Conservation (phyloP, 2,797 vertebrate species). For the Clarias fuscus region DNA sequence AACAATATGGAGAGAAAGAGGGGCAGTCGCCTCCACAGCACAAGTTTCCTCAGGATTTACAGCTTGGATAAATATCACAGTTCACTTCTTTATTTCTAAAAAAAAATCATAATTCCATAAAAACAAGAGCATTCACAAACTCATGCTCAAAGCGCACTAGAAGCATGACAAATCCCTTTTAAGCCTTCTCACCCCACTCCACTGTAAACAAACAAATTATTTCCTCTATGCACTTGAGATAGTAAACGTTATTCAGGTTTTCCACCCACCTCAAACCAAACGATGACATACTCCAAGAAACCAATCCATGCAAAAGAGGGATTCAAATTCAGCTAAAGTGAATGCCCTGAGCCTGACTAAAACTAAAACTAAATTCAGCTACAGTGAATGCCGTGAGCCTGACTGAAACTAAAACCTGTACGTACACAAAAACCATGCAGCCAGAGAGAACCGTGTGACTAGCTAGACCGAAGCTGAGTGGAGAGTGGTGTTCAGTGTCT, state of each 20-base stretch:
- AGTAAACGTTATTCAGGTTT: conserved; percentile 51
- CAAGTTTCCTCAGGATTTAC: conserved; percentile 72
- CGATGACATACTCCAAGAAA: conserved; percentile 60
- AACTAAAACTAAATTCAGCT: conserved; percentile 71
- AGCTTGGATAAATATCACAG: conserved; percentile 64
- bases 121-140: not conserved
- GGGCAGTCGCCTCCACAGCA: conserved; percentile 77
- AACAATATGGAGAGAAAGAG: conserved; percentile 70
- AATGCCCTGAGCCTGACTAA: conserved; percentile 71
- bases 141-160: not conserved
- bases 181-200: not conserved
- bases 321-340: conserved; percentile 62
- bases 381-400: conserved; percentile 64
- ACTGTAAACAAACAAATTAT: conserved; percentile 34
- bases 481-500: conserved; percentile 60
- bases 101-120: conserved; percentile 60
- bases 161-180: not conserved
- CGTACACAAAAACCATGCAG: conserved; percentile 55
- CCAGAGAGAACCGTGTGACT: conserved; percentile 63
- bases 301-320: conserved; percentile 66
- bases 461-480: conserved; percentile 57
- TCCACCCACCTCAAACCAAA: conserved; percentile 67
- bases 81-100: conserved; percentile 58
- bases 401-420: conserved; percentile 74
- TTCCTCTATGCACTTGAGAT: conserved; percentile 40